Evolutionary conservation across 2,888 invertebrate species (phyloP), one percentile per base, ranked within the genome.

Genomic region (Seladonia tumulorum): DNA sequence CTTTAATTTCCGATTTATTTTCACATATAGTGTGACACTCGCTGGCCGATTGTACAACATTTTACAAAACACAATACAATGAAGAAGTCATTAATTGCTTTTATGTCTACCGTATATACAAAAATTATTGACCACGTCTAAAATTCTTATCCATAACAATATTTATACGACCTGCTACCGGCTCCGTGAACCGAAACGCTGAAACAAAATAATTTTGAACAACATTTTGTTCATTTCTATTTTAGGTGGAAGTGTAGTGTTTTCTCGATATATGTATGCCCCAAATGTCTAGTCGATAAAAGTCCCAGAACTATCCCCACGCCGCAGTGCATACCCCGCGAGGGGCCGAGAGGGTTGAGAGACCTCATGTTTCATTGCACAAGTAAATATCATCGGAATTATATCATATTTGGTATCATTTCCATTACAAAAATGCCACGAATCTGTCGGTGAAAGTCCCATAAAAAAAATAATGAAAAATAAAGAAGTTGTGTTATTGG

Each of bases 121-220:
- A 57, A 29, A 39, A 16, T 45, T 35, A 57, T 70, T 22, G 42
- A 25, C 42, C 18, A 63, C 29, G 16, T 63, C 72, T 14, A 75
- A 57, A 18, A 47, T 16, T 70, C 29, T 29, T 53, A 71, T 53
- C 22, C 60, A 18, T 63, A 66, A 35, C n/a, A 45, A 63, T 77
- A 60, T 47, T 71, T 35, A 81, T 68, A 35, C 22, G 47, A 57
- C 63, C 45, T 76, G n/a, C 5, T 74, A 77, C 29, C 29, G n/a
- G 2, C 49, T 12, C 25, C 25, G 16, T n/a, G 53, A 53, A 70
- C 49, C 53, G 49, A 39, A 71, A 29, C 22, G 25, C 42, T 47
- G 16, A 49, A 71, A 63, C 29, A 49, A 82, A 49, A 66, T 22
- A 25, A 57, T 29, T n/a, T 12, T n/a, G 29, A 73, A 66, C 39